These are phyloP conservation scores for Planiliza haematocheilus DNA, from an alignment of 2,113 vertebrate genomes.

Conservation along the genomic window DNA sequence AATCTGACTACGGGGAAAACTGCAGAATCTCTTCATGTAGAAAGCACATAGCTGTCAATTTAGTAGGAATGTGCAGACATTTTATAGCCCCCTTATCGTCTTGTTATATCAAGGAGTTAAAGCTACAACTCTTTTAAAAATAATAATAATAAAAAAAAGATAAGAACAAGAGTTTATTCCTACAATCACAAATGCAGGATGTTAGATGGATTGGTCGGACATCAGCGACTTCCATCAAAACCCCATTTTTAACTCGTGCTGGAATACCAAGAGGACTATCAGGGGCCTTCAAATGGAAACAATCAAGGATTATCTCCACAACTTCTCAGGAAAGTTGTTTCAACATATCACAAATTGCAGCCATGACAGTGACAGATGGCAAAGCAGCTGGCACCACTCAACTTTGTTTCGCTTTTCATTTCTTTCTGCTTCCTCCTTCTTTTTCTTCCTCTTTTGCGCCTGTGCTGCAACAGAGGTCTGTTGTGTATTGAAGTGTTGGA, in stretches of 20 bases:
- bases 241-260: conserved; percentile 31
- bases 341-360: conserved; percentile 77
- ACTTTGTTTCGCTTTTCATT: conserved; percentile 78
- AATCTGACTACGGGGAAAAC: conserved; percentile 31
- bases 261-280: conserved; percentile 57
- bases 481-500: conserved; percentile 78
- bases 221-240: conserved; percentile 22
- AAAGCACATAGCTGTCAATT: conserved; percentile 31
- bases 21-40: neutral
- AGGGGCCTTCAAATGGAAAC: conserved; percentile 71
- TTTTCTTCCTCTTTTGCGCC: conserved; percentile 45
- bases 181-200: neutral
- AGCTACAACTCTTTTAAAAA: conserved; percentile 17
- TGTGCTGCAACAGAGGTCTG: conserved; percentile 69
- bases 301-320: conserved; percentile 74
- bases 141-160: no score
- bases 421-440: conserved; percentile 49
- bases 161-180: neutral
- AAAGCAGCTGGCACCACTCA: conserved; percentile 83
- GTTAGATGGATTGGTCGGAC: conserved; percentile 13
- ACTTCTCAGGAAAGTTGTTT: conserved; percentile 79
- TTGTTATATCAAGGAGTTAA: conserved; percentile 8
- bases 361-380: conserved; percentile 86
- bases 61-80: conserved; percentile 2
- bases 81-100: neutral